A percentile compares a stretch with the other conserved stretches of the same genome.
Conservation (phyloP, 2,797 vertebrate genomes). For the Sebastes oblongus region DNA sequence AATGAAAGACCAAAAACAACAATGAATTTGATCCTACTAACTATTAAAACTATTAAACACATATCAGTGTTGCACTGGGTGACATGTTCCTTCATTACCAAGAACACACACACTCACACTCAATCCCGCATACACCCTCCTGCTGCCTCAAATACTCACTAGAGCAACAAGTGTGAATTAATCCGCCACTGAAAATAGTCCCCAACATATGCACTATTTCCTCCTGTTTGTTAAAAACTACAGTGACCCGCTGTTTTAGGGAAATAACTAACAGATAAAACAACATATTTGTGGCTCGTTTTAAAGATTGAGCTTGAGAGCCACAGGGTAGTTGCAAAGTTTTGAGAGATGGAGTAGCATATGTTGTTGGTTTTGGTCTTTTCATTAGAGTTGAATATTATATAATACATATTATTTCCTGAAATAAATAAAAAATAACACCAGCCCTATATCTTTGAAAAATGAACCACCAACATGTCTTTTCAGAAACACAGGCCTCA, state of each 20-base stretch:
- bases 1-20: not conserved
- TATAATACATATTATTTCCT: too few species aligned
- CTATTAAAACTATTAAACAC: not conserved
- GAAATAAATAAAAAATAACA: not conserved
- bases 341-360: not conserved
- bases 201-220: not conserved
- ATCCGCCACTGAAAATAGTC: not conserved
- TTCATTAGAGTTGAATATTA: not conserved
- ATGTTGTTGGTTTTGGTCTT: not conserved
- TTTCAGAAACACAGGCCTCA: not conserved
- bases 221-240: not conserved
- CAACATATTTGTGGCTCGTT: not conserved
- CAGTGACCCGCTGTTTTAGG: not conserved
- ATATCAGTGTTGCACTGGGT: not conserved
- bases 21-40: not conserved
- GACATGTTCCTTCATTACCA: not conserved
- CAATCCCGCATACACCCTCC: not conserved
- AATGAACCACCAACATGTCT: too few species aligned
- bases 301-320: not conserved
- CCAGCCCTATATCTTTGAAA: not conserved
- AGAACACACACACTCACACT: not conserved
- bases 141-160: not conserved
- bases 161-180: not conserved
- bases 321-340: not conserved
- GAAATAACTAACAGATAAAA: too few species aligned